Base-by-base conservation (phyloP, 2,888 invertebrate genomes). In the Blastobasis adustella region DNA sequence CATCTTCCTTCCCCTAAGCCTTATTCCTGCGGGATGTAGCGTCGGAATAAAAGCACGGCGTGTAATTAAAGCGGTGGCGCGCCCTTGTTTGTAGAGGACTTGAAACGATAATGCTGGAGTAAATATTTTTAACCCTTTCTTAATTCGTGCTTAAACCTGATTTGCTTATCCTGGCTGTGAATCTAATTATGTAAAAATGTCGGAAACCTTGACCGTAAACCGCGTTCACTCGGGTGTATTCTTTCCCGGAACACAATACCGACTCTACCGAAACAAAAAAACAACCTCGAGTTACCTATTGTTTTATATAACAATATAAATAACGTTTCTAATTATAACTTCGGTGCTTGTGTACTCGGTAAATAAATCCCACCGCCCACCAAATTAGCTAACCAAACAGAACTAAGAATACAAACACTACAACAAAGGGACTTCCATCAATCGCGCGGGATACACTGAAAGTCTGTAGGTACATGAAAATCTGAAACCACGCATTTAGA, bases 81-180 rank as follows among this genome's bases (percentile, higher is more conserved):
- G 61, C 65, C 67, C 62, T 63, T 78, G 75, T 78, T 80, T 79
- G 70, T 60, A 66, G 54, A 75, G 73, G 75, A 70, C 71, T 72
- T 67, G 63, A 65, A 71, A 69, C 65, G 69, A 70, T 72, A 72
- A 73, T 75, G 66, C 67, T 62, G 60, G 62, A 56, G 72, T 67
- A 75, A 76, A 76, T 71, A 74, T 75, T 71, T 74, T 67, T 62
- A 67, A 65, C 64, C 68, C 66, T 67, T 61, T 62, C 57, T 62
- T 60, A 58, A 58, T 59, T 62, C 53, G 47, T 54, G 58, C 58
- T 60, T 59, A 63, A 61, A 59, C 58, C 52, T 51, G 47, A 55
- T 54, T 58, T 54, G 56, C 44, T 53, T 54, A 51, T 47, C 49
- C 52, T 54, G 54, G 53, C 45, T 48, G 42, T 50, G 51, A 47